These are phyloP conservation scores for Terebella lapidaria DNA, from an alignment of 2,888 invertebrate genomes.

Conservation along the genomic window DNA sequence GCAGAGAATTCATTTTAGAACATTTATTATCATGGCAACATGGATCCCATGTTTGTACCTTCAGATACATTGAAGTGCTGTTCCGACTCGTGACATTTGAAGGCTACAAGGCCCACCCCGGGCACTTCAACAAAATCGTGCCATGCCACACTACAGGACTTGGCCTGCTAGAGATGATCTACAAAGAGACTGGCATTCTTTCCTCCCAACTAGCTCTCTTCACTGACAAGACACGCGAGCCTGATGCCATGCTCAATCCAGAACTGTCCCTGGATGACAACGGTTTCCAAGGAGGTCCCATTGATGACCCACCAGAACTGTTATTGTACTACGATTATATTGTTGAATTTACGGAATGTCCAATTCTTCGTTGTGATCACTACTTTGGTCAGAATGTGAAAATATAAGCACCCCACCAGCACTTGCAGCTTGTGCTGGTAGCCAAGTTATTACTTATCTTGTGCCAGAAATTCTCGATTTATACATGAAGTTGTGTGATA, in stretches of 20 bases:
- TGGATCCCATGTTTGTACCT: constrained; percentile 10
- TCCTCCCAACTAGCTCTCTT: constrained; percentile 44
- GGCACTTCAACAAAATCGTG: constrained; percentile 39
- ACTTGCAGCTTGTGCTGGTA: too few species aligned
- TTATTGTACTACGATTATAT: constrained; percentile 45
- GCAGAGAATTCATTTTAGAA: neutral
- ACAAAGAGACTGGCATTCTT: constrained; percentile 34
- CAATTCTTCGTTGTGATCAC: constrained; percentile 45
- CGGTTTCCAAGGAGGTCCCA: constrained; percentile 36
- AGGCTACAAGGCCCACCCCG: constrained; percentile 35
- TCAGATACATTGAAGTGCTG: constrained; percentile 35
- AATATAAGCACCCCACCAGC: neutral
- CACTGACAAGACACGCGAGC: constrained; percentile 34
- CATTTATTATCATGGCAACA: neutral
- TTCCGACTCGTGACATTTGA: constrained; percentile 45
- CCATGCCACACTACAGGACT: constrained; percentile 39
- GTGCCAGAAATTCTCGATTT: too few species aligned
- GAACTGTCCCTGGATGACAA: constrained; percentile 38
- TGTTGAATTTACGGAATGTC: constrained; percentile 46
- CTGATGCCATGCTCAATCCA: constrained; percentile 33
- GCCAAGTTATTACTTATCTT: too few species aligned
- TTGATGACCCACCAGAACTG: constrained; percentile 37
- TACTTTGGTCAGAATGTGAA: constrained; percentile 32
- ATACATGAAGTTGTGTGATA: too few species aligned
- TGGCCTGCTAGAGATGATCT: constrained; percentile 38